These are phyloP conservation scores for Drosophila cardini DNA, from an alignment of 1,140 invertebrate genomes.

Conservation along the genomic window DNA sequence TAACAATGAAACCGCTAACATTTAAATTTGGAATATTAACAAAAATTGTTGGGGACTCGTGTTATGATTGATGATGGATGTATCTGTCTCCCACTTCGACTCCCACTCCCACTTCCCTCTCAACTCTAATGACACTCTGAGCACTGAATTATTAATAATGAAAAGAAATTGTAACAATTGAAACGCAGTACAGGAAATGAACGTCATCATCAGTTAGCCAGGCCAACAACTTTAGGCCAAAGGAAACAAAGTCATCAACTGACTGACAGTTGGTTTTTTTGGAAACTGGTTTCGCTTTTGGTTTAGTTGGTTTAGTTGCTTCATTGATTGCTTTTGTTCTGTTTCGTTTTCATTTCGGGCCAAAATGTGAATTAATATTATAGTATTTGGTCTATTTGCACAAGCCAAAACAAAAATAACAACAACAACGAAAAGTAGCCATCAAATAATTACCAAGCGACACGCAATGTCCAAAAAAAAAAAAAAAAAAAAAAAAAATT, in stretches of 20 bases:
- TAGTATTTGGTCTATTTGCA: slow-evolving; percentile 57
- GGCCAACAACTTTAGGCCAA: background rate
- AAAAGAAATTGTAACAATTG: slow-evolving; percentile 51
- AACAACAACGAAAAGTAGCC: slow-evolving; percentile 28
- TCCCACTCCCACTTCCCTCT: too few species aligned
- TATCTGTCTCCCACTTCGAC: background rate
- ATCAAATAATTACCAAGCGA: slow-evolving; percentile 63
- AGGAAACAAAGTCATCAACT: slow-evolving; percentile 66
- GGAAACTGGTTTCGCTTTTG: slow-evolving; percentile 1
- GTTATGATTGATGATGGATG: slow-evolving; percentile 64
- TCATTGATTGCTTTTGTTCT: slow-evolving; percentile 40
- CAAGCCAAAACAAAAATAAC: slow-evolving; percentile 45
- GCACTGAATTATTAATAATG: slow-evolving; percentile 40
- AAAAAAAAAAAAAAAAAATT: slow-evolving; percentile 3
- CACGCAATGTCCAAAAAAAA: slow-evolving; percentile 62
- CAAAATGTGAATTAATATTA: slow-evolving; percentile 70
- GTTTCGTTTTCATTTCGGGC: slow-evolving; percentile 8
- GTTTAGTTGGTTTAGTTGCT: slow-evolving; percentile 38
- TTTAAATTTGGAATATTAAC: slow-evolving; percentile 39
- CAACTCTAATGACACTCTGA: slow-evolving; percentile 42
- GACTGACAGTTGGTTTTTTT: slow-evolving; percentile 54
- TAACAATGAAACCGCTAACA: slow-evolving; percentile 43
- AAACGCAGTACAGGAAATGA: slow-evolving; percentile 53
- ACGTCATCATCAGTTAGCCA: slow-evolving; percentile 28
- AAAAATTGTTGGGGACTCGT: slow-evolving; percentile 50